Conservation (phyloP, 2,888 invertebrate genomes). For the Strigamia crassipes region DNA sequence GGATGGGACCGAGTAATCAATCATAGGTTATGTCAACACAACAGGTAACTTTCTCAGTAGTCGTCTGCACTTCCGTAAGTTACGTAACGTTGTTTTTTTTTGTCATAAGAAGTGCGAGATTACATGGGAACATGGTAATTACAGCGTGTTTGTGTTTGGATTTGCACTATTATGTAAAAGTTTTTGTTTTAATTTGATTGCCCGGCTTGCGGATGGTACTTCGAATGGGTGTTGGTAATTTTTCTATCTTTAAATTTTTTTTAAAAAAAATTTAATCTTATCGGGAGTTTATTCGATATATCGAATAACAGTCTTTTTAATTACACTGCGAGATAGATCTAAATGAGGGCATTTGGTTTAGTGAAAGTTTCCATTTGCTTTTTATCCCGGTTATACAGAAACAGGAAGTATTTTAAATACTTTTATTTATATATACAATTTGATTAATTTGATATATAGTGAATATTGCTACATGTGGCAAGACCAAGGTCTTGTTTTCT, state of each 20-base stretch:
- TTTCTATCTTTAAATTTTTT: not conserved
- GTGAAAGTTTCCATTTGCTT: not conserved
- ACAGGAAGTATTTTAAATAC: not conserved
- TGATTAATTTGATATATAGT: not conserved
- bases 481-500: conserved; percentile 26
- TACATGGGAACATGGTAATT: not conserved
- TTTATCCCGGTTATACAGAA: not conserved
- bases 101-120: not conserved
- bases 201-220: not conserved
- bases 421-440: not conserved
- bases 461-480: not conserved
- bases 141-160: not conserved
- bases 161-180: not conserved
- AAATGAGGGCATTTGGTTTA: not conserved
- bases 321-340: not conserved
- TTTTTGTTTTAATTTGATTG: not conserved
- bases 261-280: not conserved
- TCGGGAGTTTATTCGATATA: not conserved
- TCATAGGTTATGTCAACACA: not conserved
- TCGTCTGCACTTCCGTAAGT: not conserved
- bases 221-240: not conserved
- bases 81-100: not conserved
- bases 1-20: conserved; percentile 25
- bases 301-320: not conserved
- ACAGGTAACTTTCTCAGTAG: conserved; percentile 27